A percentile compares a stretch with the other conserved stretches of the same genome.
Conservation (phyloP, 2,797 vertebrate genomes). For the Anguilla anguilla region DNA sequence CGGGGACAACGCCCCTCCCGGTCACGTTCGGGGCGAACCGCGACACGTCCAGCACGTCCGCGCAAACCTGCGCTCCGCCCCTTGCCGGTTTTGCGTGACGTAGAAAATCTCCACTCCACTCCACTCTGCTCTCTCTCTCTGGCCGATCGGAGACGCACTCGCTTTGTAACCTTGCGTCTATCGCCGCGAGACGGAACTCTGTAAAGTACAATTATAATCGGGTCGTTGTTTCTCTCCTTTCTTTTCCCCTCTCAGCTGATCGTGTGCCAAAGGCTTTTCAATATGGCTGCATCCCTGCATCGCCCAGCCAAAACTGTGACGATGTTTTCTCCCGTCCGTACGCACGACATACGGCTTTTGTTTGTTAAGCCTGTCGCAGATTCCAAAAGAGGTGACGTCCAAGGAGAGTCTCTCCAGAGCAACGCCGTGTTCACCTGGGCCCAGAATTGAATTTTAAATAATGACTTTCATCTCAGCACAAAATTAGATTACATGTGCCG, state of each 20-base stretch:
- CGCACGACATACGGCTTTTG: not conserved
- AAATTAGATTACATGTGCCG: slow-evolving; percentile 14
- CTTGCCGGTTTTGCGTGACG: not conserved
- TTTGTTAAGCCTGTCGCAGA: not conserved
- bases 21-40: not conserved
- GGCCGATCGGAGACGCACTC: not conserved
- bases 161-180: not conserved
- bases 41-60: slow-evolving; percentile 43
- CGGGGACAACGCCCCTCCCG: not conserved
- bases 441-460: slow-evolving; percentile 14
- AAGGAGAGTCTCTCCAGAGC: not conserved
- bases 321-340: not conserved
- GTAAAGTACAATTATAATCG: not conserved
- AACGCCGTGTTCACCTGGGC: not conserved
- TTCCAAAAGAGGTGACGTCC: not conserved
- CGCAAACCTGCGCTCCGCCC: slow-evolving; percentile 1
- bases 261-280: not conserved
- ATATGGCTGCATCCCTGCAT: not conserved
- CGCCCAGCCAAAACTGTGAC: not conserved
- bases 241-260: not conserved
- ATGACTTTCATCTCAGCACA: not conserved
- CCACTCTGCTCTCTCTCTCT: not conserved
- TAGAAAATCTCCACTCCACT: slow-evolving; percentile 4
- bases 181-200: not conserved
- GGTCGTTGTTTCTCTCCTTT: not conserved